These are phyloP conservation scores for Ecliptopera silaceata DNA, from an alignment of 2,888 invertebrate species.

Conservation along the genomic window DNA sequence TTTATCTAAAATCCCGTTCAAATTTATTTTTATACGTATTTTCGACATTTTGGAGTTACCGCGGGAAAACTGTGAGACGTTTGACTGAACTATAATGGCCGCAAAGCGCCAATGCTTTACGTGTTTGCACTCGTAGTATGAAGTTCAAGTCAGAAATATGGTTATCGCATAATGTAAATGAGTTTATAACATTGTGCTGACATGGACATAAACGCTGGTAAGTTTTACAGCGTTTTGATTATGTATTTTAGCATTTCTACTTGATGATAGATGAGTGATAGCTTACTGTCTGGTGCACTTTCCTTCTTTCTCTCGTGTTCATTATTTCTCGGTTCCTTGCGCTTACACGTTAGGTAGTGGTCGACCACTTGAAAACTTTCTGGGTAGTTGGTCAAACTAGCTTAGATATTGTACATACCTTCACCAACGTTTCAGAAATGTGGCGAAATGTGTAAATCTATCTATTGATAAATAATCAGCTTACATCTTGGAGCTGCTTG, in stretches of 20 bases:
- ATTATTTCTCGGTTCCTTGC: background rate
- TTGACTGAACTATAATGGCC: conserved; percentile 78
- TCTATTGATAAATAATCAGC: background rate
- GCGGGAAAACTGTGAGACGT: conserved; percentile 80
- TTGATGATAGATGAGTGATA: conserved; percentile 14
- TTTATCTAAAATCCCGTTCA: background rate
- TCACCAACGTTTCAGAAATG: conserved; percentile 4
- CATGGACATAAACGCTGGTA: conserved; percentile 80
- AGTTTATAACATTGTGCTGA: conserved; percentile 60
- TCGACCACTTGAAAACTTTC: background rate
- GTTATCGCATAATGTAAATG: conserved; percentile 49
- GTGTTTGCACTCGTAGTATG: conserved; percentile 68
- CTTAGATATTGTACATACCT: background rate
- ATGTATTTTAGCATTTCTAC: background rate
- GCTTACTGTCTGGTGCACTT: conserved; percentile 22
- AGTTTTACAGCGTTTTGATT: conserved; percentile 38
- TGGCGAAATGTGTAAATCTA: background rate
- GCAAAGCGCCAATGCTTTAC: conserved; percentile 81
- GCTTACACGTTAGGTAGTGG: background rate
- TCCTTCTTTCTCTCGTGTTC: conserved; percentile 17
- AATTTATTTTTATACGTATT: conserved; percentile 1
- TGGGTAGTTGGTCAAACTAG: background rate
- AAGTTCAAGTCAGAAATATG: conserved; percentile 57
- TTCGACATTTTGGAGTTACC: conserved; percentile 53
- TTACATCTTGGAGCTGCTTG: background rate